phyloP scores from a whole-genome alignment of 2,113 vertebrate species.

The Nasalis larvatus region DNA sequence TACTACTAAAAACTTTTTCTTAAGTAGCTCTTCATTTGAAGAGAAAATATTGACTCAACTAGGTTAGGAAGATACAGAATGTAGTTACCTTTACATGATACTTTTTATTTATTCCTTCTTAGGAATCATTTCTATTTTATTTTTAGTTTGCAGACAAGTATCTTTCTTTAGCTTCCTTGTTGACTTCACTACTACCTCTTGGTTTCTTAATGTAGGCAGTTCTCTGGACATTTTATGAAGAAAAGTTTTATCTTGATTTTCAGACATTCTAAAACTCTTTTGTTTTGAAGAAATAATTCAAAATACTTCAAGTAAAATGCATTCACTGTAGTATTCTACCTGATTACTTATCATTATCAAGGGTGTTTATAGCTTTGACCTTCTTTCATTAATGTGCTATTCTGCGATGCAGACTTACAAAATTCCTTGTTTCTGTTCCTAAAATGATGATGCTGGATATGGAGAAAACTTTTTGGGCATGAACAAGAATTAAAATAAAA shows the following conservation, averaged over 20 bases:
- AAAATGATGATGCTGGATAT: background rate
- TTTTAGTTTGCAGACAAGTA: background rate
- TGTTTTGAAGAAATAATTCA: background rate
- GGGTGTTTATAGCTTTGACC: background rate
- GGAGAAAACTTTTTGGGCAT: background rate
- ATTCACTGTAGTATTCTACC: background rate
- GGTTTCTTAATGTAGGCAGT: background rate
- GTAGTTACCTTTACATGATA: background rate
- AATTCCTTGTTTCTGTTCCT: background rate
- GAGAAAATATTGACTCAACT: constrained; percentile 23
- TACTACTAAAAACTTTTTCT: background rate
- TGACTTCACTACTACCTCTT: background rate
- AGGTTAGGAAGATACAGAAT: constrained; percentile 23
- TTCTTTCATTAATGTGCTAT: background rate
- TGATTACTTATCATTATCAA: background rate
- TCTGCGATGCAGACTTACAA: background rate
- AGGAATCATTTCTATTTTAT: background rate
- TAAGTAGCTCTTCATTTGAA: background rate
- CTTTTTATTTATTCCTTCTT: background rate
- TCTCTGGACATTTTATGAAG: background rate
- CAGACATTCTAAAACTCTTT: background rate
- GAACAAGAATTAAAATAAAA: background rate
- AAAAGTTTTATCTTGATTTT: constrained; percentile 42
- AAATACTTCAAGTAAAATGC: background rate
- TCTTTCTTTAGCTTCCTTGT: background rate